Evolutionary conservation across 2,113 vertebrate genomes (phyloP).

Genomic region (Xiphophorus couchianus): DNA sequence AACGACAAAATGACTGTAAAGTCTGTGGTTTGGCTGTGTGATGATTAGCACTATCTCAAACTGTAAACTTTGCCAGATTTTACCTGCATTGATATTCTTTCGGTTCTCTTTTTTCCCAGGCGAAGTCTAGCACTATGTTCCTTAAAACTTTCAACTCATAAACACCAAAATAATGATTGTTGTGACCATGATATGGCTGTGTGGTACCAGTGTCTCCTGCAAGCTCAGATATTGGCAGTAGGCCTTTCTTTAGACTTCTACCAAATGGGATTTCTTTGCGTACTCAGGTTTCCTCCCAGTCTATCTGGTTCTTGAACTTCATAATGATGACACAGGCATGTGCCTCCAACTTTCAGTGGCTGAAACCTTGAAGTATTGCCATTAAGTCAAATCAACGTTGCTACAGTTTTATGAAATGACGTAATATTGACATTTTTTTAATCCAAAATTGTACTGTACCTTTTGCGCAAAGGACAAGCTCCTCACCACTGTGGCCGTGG

Average conservation of each 20-base stretch:
- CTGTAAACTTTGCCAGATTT: background rate
- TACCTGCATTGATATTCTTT: background rate
- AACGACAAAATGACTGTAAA: background rate
- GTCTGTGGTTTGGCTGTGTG: background rate
- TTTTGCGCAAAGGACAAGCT: background rate
- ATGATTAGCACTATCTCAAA: background rate
- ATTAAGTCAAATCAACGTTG: too few relatives aligned
- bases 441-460: background rate
- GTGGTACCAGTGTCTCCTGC: too few relatives aligned
- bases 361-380: too few relatives aligned
- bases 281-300: too few relatives aligned
- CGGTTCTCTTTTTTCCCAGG: background rate
- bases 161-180: background rate
- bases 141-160: background rate
- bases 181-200: too few relatives aligned
- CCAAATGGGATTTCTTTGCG: too few relatives aligned
- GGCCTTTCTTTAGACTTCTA: too few relatives aligned
- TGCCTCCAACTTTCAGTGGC: too few relatives aligned
- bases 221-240: too few relatives aligned
- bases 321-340: too few relatives aligned
- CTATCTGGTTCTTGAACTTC: too few relatives aligned
- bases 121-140: background rate
- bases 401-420: too few relatives aligned
- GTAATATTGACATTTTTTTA: background rate
- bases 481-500: background rate